Base-by-base conservation (phyloP, 2,797 vertebrate species). In the Typhlichthys eigenmanni region DNA sequence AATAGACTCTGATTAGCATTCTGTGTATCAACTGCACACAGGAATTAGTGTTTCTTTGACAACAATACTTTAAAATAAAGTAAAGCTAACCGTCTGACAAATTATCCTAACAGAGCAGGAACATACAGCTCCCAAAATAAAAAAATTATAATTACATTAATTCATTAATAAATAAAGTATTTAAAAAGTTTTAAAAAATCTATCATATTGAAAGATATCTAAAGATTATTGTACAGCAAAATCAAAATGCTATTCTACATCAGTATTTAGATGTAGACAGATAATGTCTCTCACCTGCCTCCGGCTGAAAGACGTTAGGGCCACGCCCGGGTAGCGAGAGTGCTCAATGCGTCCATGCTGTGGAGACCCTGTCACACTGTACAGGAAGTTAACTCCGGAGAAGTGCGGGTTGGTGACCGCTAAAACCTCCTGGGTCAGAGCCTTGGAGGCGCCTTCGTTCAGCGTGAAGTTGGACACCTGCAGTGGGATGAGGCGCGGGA, bases 381-480 rank as follows among this genome's bases (percentile, higher is more conserved):
- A 97, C 72, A 95, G 92, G 90, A 93, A 96, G 85, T 92, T 90
- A 48, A 95, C 76, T 75, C 92, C 92, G 46, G 89, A 83, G 68
- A 96, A 98, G 85, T 95, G 93, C 29, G 76, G 83, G 81, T 89
- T 94, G 48, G 85, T 81, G 78, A 96, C 93, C 82, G 69, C 90
- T 48, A 98, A 84, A 61, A 93, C 66, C 19, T 95, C 92, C 76
- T 92, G 84, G 1, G 93, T 85, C 56, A 97, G 78, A 1, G 89
- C 91, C 84, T 88, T 95, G 0, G 91, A 92, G 29, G 88, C 88
- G 2, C 95, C 95, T 89, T 98, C 96, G 0, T 79, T 83, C 68
- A 98, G 83, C 0, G 92, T 95, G 70, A 98, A 91, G 84, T 95
- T 96, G 56, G 87, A 87, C 50, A 95, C 91, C 55, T 89, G 86